A percentile compares a stretch with the other conserved stretches of the same genome.
These are phyloP conservation scores for Gallinago undulata DNA, from an alignment of 2,113 vertebrate genomes.

Conservation along the genomic window DNA sequence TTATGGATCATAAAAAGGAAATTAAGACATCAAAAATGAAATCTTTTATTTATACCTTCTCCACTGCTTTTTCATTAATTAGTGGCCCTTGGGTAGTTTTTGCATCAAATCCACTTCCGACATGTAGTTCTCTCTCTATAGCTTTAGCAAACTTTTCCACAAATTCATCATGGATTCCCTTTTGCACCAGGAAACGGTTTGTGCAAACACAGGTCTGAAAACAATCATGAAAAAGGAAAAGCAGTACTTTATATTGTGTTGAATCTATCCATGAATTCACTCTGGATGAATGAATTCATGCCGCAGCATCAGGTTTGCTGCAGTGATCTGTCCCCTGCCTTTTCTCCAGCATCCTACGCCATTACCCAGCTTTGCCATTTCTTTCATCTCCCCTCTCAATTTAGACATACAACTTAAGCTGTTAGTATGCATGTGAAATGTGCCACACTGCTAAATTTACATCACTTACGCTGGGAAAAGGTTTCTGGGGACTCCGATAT, in stretches of 20 bases:
- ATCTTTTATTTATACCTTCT: constrained; percentile 81
- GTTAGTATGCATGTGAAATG: not conserved
- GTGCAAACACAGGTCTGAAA: constrained; percentile 92
- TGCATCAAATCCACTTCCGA: constrained; percentile 89
- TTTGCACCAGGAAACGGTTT: constrained; percentile 94
- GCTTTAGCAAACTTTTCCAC: constrained; percentile 82
- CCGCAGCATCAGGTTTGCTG: not conserved
- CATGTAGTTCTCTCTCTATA: constrained; percentile 80
- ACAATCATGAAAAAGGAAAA: not conserved
- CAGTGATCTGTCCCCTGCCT: not conserved
- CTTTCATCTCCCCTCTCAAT: not conserved
- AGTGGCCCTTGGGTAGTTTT: constrained; percentile 91
- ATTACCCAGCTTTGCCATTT: not conserved
- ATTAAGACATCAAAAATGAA: not conserved
- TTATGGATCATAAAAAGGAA: not conserved
- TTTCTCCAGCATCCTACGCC: not conserved
- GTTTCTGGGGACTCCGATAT: not conserved
- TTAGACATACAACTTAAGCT: not conserved
- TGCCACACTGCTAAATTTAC: not conserved
- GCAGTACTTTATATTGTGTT: not conserved
- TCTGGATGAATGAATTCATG: not conserved
- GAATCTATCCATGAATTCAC: not conserved
- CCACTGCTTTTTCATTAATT: constrained; percentile 89
- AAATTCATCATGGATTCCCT: constrained; percentile 86
- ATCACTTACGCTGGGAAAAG: not conserved